phyloP scores from a whole-genome alignment of 2,888 invertebrate species.

The Eueremaeus valkanovi region DNA sequence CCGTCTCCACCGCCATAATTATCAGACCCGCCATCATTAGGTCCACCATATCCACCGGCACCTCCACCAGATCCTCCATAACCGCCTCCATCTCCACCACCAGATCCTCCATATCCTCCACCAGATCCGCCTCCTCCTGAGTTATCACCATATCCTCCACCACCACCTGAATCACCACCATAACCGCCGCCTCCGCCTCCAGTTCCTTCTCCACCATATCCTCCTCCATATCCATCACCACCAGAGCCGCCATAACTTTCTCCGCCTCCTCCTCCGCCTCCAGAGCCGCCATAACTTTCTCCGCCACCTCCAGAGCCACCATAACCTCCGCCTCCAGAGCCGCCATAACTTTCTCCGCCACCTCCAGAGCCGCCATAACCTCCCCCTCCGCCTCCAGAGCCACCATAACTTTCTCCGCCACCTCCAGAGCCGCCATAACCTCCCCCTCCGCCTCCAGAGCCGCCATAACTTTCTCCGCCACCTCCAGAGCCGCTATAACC shows the following conservation, averaged over 20 bases:
- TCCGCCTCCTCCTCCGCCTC: constrained; percentile 6
- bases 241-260: not conserved
- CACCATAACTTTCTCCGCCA: not conserved
- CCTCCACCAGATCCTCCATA: constrained; percentile 11
- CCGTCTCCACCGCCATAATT: not conserved
- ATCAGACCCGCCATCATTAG: not conserved
- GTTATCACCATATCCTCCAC: not conserved
- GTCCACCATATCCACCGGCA: constrained; percentile 11
- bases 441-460: not conserved
- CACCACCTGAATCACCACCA: not conserved
- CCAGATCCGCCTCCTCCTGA: not conserved
- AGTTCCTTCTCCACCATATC: not conserved
- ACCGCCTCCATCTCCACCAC: not conserved
- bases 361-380: constrained; percentile 10
- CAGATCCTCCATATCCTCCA: not conserved
- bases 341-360: constrained; percentile 4
- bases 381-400: not conserved
- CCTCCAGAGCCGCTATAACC: not conserved
- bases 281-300: not conserved
- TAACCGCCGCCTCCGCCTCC: constrained; percentile 22
- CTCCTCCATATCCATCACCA: constrained; percentile 2
- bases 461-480: not conserved
- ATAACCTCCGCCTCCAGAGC: not conserved
- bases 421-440: constrained; percentile 1
- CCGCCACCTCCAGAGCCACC: not conserved